Base-by-base conservation (phyloP, 2,888 invertebrate species). In the Pedicia rivosa region DNA sequence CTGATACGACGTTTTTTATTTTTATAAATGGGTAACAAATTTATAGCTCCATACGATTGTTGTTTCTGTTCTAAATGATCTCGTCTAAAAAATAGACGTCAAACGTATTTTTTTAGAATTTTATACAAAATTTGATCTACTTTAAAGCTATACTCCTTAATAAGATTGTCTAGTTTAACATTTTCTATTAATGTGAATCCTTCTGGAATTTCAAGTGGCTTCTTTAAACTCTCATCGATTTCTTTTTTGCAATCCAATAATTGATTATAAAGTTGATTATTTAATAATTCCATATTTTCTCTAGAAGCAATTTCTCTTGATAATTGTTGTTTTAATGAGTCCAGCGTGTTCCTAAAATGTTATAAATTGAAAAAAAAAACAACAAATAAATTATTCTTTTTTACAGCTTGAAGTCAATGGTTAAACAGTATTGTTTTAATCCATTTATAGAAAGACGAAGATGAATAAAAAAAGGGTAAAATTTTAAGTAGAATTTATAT, bases 251-350 rank as follows among this genome's bases (percentile, higher is more conserved):
- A 60, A 38, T 66, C 63, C 46, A 70, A 64, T 49, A 77, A 63
- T 55, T 74, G 72, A 13, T 66, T 60, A 35, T 72, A 68, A 4
- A 78, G 59, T 48, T 70, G 70, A 41, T 64, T 57, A 49, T 74
- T 76, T 20, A 71, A 52, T 45, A 67, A 67, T 49, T 76, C 75
- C 2, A 72, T 66, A 51, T 74, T 68, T 43, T 68, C 67, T n/a
- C 75, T 62, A 44, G 70, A 66, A 1, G 64, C 61, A 25, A 69
- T 70, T 55, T 77, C 76, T 28, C 68, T 67, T 42, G 70, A 67
- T 4, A 75, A 52, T 54, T 74, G 69, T 38, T 69, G 67, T 48
- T 73, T 71, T 13, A 75, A 50, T 2, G 56, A 48, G 42, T 56
- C 53, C n/a, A 56, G n/a, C n/a, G n/a, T n/a, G n/a, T n/a, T n/a